These are phyloP conservation scores for Glossophaga mutica DNA, from an alignment of 2,797 vertebrate species.

Conservation along the genomic window DNA sequence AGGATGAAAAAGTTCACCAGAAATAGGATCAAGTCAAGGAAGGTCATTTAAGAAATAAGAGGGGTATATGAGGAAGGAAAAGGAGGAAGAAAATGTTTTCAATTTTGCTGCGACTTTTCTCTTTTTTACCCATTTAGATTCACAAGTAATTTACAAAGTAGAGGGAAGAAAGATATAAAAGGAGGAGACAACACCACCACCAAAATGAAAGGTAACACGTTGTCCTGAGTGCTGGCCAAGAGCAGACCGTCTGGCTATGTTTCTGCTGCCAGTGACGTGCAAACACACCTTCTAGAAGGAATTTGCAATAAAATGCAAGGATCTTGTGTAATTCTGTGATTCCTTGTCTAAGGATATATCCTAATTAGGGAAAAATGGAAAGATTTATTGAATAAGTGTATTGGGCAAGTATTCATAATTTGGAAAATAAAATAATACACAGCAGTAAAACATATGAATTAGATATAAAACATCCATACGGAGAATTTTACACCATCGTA, in stretches of 20 bases:
- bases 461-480: background rate
- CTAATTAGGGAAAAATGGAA: background rate
- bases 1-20: background rate
- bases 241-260: background rate
- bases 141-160: background rate
- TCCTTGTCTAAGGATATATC: background rate
- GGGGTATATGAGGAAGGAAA: background rate
- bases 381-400: background rate
- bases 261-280: background rate
- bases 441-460: background rate
- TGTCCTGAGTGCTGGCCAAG: background rate
- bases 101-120: background rate
- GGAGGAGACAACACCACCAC: background rate
- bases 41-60: background rate
- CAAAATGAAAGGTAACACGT: background rate
- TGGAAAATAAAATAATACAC: too few species aligned
- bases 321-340: background rate
- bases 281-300: background rate
- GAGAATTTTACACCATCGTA: background rate
- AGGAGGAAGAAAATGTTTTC: background rate
- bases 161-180: background rate
- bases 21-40: background rate
- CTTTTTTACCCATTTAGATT: background rate
- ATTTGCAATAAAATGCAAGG: background rate
- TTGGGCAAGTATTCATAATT: background rate